Base-by-base conservation (phyloP, 2,113 vertebrate genomes). In the Reinhardtius hippoglossoides region DNA sequence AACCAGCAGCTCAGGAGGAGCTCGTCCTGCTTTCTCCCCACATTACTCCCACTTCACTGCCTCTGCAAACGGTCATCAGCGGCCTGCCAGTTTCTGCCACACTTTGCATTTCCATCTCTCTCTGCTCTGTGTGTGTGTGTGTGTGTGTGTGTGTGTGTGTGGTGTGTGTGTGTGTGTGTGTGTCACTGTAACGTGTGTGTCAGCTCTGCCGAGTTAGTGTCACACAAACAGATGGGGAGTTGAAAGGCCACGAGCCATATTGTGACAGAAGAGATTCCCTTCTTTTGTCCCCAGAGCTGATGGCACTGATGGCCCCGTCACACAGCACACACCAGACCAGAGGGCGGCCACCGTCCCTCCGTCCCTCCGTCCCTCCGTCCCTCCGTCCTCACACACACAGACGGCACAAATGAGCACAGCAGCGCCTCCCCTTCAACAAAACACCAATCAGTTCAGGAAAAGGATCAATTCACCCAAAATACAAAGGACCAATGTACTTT, bases 171-270 rank as follows among this genome's bases (percentile, higher is more conserved):
- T 6, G 10, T 16, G 3, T 5, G n/a, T 1, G 13, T 48, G 78
- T 83, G 76, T 74, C 83, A 87, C 80, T 86, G 78, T 75, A 77
- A 81, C 21, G 26, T 81, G 72, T 63, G 67, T 81, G 86, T 86
- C 82, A 78, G 74, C 67, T 63, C 78, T 82, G 27, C 75, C 0
- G 76, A 82, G 68, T 56, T 64, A 87, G 88, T 77, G 88, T 93
- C 92, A 92, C 90, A 92, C 87, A 94, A 93, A 93, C 94, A 95
- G 93, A 95, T 93, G 94, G 92, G 88, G 87, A 93, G 93, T 91
- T 94, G 89, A 92, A 95, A 94, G 92, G 93, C 94, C 92, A 93
- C 83, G 89, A 89, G 71, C 88, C 56, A 87, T 88, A 92, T 93
- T 94, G 92, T 95, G 94, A 94, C 93, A 93, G 67, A 93, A 90